Evolutionary conservation across 2,797 vertebrate species (phyloP), one percentile per base, ranked within the genome.

Genomic region (Salarias fasciatus): DNA sequence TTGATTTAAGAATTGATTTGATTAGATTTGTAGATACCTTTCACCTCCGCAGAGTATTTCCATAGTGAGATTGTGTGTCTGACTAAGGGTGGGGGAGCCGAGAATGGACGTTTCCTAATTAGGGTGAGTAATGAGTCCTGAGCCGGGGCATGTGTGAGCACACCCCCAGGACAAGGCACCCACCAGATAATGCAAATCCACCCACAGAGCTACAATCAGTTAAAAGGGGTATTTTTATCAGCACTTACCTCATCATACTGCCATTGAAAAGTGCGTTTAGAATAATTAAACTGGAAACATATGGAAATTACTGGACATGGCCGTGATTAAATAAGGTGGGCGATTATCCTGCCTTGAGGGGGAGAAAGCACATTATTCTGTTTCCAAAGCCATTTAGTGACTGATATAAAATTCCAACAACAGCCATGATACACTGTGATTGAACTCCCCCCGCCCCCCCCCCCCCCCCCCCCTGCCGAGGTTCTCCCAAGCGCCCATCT

Each of bases 351-450:
- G 77, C 87, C 91, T 88, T 79, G 75, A 87, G 86, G 88, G 90
- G 86, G 76, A 88, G 85, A 83, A 84, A 86, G 83, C 86, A 88
- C 91, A 92, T 92, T 91, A 90, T 89, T 80, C 86, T 69, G 65
- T 81, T 89, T 89, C 85, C 82, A 88, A 88, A 91, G 88, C 87
- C 85, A 88, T 91, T 91, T 90, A 88, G 87, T 47, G 10, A 87
- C 80, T 81, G 81, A 57, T 86, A 84, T 83, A 71, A 86, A 90
- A 90, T 89, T 90, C 74, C 85, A 87, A 87, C 80, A 83, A 89
- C 88, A 90, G 86, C 87, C 86, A 89, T 88, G 88, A 91, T 91
- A 90, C 86, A 89, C 84, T 84, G 87, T 91, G 91, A 93, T 92
- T 89, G 90, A 86, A 75, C 66, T 87, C 79, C 83, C 35, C 35